These are phyloP conservation scores for Xylocopa sonorina DNA, from an alignment of 1,140 invertebrate genomes.

Conservation along the genomic window DNA sequence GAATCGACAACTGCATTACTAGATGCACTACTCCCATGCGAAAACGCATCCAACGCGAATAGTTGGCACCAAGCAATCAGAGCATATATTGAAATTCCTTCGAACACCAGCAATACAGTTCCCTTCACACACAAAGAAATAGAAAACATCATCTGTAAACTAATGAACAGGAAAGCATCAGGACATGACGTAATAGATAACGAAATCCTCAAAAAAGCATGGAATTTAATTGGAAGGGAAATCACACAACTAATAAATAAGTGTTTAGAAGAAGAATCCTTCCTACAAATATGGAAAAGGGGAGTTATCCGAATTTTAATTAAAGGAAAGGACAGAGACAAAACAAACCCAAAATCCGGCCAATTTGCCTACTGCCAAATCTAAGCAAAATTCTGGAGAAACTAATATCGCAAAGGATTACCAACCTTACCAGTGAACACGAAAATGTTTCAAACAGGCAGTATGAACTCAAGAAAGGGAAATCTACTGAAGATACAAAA, in stretches of 20 bases:
- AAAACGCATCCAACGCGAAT: background rate
- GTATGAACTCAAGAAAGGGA: slow-evolving; percentile 66
- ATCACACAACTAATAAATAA: slow-evolving; percentile 48
- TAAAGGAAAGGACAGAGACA: too few relatives aligned
- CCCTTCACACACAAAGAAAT: slow-evolving; percentile 11
- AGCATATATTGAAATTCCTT: background rate
- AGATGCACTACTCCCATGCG: background rate
- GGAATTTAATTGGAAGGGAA: slow-evolving; percentile 59
- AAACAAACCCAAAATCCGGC: too few relatives aligned
- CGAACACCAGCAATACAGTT: too few relatives aligned
- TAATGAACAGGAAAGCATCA: slow-evolving; percentile 61
- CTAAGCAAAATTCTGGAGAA: too few relatives aligned
- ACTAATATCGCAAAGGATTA: slow-evolving; percentile 76
- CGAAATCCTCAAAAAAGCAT: too few relatives aligned
- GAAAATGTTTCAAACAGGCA: slow-evolving; percentile 78
- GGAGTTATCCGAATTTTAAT: slow-evolving; percentile 70
- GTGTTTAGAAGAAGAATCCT: slow-evolving; percentile 64
- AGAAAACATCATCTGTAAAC: background rate
- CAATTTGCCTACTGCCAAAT: too few relatives aligned
- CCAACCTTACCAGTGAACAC: slow-evolving; percentile 72
- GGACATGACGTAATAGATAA: too few relatives aligned
- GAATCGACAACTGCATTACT: background rate
- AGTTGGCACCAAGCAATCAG: background rate
- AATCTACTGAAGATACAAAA: slow-evolving; percentile 76
- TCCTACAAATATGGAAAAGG: slow-evolving; percentile 76